phyloP scores from a whole-genome alignment of 1,140 invertebrate genomes.

The Pollicipes pollicipes region DNA sequence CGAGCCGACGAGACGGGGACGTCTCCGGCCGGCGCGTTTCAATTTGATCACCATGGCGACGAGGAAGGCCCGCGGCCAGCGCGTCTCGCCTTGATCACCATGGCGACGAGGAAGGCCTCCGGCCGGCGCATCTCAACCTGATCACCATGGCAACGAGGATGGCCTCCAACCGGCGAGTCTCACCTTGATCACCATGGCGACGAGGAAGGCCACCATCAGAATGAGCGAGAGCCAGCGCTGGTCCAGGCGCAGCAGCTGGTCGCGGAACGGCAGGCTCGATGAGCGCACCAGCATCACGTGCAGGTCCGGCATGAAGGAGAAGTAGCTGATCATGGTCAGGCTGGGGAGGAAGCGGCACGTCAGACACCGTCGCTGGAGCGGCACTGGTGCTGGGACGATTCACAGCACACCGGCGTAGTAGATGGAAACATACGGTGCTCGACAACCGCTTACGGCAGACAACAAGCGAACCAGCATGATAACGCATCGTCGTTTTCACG shows the following conservation, averaged over 20 bases:
- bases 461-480: background rate
- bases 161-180: too few relatives aligned
- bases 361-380: background rate
- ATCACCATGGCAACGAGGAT: too few relatives aligned
- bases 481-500: background rate
- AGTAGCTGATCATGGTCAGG: slow-evolving; percentile 59
- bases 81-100: too few relatives aligned
- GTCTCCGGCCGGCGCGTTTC: too few relatives aligned
- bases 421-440: background rate
- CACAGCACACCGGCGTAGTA: slow-evolving; percentile 6
- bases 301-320: slow-evolving; percentile 62
- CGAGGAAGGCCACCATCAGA: slow-evolving; percentile 46
- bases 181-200: slow-evolving; percentile 56
- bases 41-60: too few relatives aligned
- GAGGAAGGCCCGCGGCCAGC: too few relatives aligned
- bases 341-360: slow-evolving; percentile 25
- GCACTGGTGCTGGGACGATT: background rate
- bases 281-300: slow-evolving; percentile 47
- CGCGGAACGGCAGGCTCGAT: slow-evolving; percentile 47
- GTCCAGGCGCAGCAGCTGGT: slow-evolving; percentile 47
- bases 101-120: too few relatives aligned
- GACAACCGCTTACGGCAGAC: background rate
- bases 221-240: slow-evolving; percentile 47
- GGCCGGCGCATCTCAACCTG: too few relatives aligned
- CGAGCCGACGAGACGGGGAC: too few relatives aligned